Percentiles rank a stretch among this genome's conserved stretches.
These are phyloP conservation scores for Nymphalis io DNA, from an alignment of 1,140 invertebrate species.

Conservation along the genomic window DNA sequence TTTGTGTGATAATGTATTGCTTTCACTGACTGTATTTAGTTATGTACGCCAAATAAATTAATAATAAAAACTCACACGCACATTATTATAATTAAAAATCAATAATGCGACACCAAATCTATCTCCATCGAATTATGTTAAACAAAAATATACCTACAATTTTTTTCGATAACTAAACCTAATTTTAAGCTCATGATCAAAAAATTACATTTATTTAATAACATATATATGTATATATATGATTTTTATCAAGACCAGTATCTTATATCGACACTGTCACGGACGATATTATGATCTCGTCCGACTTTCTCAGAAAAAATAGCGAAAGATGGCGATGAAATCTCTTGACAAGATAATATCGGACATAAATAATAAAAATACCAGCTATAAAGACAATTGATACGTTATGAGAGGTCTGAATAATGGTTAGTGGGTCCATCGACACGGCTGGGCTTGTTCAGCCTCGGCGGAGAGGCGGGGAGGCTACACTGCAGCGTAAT, in stretches of 20 bases:
- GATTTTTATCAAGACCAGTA: not conserved
- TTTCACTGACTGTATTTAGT: too few relatives aligned
- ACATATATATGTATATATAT: not conserved
- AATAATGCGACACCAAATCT: too few relatives aligned
- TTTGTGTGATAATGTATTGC: too few relatives aligned
- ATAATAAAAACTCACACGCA: too few relatives aligned
- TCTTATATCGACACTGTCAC: not conserved
- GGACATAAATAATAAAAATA: constrained; percentile 57
- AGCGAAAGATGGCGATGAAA: constrained; percentile 36
- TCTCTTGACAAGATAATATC: constrained; percentile 40
- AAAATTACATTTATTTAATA: too few relatives aligned
- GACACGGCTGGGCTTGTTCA: constrained; percentile 49
- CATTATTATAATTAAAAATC: too few relatives aligned
- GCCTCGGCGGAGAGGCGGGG: constrained; percentile 8
- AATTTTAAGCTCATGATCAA: too few relatives aligned
- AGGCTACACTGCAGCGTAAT: constrained; percentile 41
- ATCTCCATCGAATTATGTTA: too few relatives aligned
- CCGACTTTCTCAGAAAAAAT: constrained; percentile 27
- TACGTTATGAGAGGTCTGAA: constrained; percentile 60
- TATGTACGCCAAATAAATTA: too few relatives aligned
- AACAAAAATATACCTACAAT: too few relatives aligned
- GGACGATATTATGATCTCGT: not conserved
- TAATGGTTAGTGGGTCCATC: constrained; percentile 62
- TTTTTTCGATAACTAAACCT: too few relatives aligned
- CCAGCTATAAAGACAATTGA: constrained; percentile 55